Percentiles rank a stretch among this genome's conserved stretches.
Evolutionary conservation across 1,140 invertebrate species (phyloP).

Genomic region (Lepidurus arcticus): DNA sequence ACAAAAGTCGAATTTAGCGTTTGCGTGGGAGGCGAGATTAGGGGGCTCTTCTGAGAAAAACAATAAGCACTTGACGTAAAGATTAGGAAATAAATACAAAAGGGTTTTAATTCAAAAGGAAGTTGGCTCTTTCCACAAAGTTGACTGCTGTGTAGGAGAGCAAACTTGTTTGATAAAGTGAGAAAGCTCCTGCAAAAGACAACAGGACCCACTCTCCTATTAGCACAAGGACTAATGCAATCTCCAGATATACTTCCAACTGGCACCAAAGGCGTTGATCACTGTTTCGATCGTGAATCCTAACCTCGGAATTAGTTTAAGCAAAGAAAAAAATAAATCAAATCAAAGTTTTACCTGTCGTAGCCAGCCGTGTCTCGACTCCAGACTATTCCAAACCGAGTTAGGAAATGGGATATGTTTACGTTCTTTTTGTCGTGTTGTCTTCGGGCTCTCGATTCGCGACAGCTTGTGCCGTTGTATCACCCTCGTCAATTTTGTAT

Average conservation of each 20-base stretch:
- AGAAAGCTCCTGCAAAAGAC: slow-evolving; percentile 14
- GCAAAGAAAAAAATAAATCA: not conserved
- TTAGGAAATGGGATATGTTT: not conserved
- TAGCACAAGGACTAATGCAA: not conserved
- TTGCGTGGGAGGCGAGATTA: not conserved
- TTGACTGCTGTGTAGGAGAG: not conserved
- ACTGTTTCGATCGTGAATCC: not conserved
- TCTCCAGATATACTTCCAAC: not conserved
- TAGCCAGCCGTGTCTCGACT: not conserved
- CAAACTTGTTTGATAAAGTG: slow-evolving; percentile 1
- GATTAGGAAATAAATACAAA: not conserved
- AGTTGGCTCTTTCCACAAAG: not conserved
- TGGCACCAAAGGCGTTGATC: not conserved
- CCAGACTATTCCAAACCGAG: not conserved
- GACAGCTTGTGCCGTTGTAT: not conserved
- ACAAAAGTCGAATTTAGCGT: not conserved
- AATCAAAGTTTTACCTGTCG: not conserved
- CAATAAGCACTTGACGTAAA: not conserved
- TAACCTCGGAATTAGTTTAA: not conserved
- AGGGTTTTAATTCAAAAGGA: not conserved
- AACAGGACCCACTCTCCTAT: not conserved
- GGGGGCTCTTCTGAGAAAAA: not conserved
- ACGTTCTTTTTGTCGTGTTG: not conserved
- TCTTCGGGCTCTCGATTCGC: not conserved
- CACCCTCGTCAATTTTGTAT: not conserved